These are phyloP conservation scores for Antechinus flavipes DNA, from an alignment of 2,113 vertebrate species.

Conservation along the genomic window DNA sequence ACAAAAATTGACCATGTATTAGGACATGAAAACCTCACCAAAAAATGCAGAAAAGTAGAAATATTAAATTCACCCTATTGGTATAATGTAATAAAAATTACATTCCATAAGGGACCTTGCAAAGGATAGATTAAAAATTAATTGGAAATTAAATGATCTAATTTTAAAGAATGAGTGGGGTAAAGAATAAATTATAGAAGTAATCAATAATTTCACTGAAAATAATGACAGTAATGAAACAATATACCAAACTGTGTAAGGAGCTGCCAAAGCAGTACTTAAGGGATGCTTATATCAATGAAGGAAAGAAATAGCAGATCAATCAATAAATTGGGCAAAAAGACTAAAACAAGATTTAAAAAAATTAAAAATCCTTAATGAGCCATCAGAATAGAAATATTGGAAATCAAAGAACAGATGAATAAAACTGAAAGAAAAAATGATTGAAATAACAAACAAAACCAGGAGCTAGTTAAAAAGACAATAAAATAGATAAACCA, in stretches of 20 bases:
- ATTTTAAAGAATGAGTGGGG: neutral
- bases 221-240: neutral
- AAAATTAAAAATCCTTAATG: neutral
- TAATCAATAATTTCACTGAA: neutral
- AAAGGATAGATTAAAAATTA: neutral
- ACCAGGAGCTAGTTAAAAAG: neutral
- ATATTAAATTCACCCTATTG: neutral
- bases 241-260: neutral
- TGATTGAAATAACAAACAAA: neutral
- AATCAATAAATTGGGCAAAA: neutral
- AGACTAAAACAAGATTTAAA: neutral
- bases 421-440: neutral
- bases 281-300: neutral
- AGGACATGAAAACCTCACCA: neutral
- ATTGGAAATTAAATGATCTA: neutral
- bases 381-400: neutral
- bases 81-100: neutral
- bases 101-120: neutral
- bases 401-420: neutral
- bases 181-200: neutral
- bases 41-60: neutral
- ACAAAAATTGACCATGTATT: neutral
- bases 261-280: neutral
- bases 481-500: neutral
- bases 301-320: neutral